Conservation (phyloP, 2,797 vertebrate species). For the Mormyrops attenuatus region DNA sequence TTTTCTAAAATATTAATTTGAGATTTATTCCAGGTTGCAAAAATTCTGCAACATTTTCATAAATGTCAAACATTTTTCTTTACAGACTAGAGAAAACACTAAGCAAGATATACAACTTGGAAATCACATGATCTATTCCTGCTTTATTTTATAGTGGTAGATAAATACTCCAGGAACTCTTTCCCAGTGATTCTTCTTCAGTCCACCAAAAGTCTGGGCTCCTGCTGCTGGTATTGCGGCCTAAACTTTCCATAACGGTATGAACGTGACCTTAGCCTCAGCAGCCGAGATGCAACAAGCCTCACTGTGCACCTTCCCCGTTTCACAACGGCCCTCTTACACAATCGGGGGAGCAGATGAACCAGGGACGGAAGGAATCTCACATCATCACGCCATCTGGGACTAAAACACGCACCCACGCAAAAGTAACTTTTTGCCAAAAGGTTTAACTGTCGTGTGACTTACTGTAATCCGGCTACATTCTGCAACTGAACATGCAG, state of each 20-base stretch:
- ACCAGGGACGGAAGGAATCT: slow-evolving; percentile 13
- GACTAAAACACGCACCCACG: slow-evolving; percentile 33
- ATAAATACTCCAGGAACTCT: neutral
- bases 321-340: slow-evolving; percentile 31
- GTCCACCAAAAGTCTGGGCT: neutral
- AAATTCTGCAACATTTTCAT: neutral
- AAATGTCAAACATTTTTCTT: neutral
- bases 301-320: neutral
- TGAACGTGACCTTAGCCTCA: neutral
- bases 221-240: neutral
- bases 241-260: neutral
- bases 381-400: slow-evolving; percentile 25
- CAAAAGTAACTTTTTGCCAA: slow-evolving; percentile 28
- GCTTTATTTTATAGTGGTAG: neutral
- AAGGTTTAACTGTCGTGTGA: slow-evolving; percentile 32
- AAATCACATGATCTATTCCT: neutral
- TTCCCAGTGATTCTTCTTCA: neutral
- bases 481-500: neutral
- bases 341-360: slow-evolving; percentile 23
- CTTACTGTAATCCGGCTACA: slow-evolving; percentile 22
- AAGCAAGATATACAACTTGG: neutral
- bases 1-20: neutral
- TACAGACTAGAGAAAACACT: neutral
- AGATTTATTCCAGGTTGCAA: neutral
- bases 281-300: neutral